phyloP scores from a whole-genome alignment of 1,140 invertebrate species.

The Mycetomoellerius zeteki region DNA sequence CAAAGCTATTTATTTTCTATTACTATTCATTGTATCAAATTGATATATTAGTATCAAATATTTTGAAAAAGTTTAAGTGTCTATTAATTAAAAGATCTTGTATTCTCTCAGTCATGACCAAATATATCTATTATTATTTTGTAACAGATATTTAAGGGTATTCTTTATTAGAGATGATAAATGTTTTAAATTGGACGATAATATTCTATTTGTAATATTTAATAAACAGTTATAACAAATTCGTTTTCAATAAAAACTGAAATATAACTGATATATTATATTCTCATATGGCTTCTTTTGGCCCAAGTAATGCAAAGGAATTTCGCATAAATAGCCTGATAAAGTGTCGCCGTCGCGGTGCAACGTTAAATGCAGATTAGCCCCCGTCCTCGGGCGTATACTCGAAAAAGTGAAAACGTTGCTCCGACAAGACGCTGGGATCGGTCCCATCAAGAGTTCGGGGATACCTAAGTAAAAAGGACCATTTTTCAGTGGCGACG shows the following conservation, averaged over 20 bases:
- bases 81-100: neutral
- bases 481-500: constrained; percentile 71
- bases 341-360: constrained; percentile 33
- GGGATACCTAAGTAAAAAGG: constrained; percentile 60
- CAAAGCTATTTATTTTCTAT: neutral
- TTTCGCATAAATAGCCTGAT: constrained; percentile 66
- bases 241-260: neutral
- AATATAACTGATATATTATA: constrained; percentile 7
- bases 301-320: constrained; percentile 20
- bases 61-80: neutral
- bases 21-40: neutral
- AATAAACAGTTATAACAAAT: neutral
- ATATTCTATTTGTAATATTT: neutral
- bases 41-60: neutral
- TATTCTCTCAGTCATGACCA: neutral
- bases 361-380: constrained; percentile 69
- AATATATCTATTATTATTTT: neutral
- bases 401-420: constrained; percentile 75
- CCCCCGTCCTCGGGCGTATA: neutral
- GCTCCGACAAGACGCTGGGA: constrained; percentile 43
- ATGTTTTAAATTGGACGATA: neutral
- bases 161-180: neutral
- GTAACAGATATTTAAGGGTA: neutral
- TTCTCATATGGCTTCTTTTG: neutral
- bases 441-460: constrained; percentile 65